These are phyloP conservation scores for Drosophila mettleri DNA, from an alignment of 2,888 invertebrate species.

Conservation along the genomic window DNA sequence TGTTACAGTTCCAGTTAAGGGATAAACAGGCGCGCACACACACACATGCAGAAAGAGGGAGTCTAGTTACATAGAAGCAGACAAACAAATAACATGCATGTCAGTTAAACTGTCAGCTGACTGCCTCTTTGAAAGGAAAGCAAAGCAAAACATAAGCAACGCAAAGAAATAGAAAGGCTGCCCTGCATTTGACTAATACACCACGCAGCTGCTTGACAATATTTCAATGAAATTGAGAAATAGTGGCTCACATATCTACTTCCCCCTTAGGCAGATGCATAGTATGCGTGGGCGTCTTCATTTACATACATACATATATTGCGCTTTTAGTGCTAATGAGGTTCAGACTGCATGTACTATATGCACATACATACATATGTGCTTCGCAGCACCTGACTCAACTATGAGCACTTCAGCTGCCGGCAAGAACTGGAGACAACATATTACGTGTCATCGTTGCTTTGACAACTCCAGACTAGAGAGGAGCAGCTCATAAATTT, in stretches of 20 bases:
- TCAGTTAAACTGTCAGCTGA: slow-evolving; percentile 65
- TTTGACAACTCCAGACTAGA: not conserved
- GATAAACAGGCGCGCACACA: slow-evolving; percentile 13
- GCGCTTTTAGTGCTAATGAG: slow-evolving; percentile 16
- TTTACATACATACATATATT: not conserved
- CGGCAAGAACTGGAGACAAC: not conserved
- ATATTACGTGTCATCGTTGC: slow-evolving; percentile 5
- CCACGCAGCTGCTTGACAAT: slow-evolving; percentile 62
- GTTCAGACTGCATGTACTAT: not conserved
- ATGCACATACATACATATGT: too few relatives aligned
- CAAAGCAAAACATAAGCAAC: slow-evolving; percentile 2
- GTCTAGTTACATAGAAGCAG: slow-evolving; percentile 2
- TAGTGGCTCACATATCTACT: slow-evolving; percentile 52
- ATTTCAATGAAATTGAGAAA: slow-evolving; percentile 69
- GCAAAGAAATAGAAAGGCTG: slow-evolving; percentile 19
- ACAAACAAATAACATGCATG: slow-evolving; percentile 59
- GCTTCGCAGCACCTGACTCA: slow-evolving; percentile 17
- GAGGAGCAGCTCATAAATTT: not conserved
- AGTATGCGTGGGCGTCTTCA: slow-evolving; percentile 7
- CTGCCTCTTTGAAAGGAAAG: slow-evolving; percentile 32
- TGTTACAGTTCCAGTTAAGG: slow-evolving; percentile 54
- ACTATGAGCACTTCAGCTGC: slow-evolving; percentile 26
- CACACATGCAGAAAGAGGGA: not conserved
- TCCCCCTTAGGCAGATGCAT: slow-evolving; percentile 1
- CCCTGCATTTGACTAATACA: slow-evolving; percentile 67